These are phyloP conservation scores for Myiozetetes cayanensis DNA, from an alignment of 2,113 vertebrate species.

Conservation along the genomic window DNA sequence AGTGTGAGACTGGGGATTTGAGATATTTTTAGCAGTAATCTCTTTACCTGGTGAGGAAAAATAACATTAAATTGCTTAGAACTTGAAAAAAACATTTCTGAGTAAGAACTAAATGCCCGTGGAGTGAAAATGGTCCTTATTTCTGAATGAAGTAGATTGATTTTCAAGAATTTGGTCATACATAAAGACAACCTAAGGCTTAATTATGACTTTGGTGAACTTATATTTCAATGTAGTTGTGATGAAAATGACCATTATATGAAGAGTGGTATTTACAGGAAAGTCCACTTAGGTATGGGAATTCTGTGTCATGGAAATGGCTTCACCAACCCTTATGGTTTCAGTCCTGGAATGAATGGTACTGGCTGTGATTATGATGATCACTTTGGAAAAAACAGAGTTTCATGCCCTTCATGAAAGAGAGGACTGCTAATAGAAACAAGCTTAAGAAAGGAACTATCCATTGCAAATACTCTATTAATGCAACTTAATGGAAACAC, in stretches of 20 bases:
- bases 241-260: neutral
- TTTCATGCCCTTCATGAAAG: neutral
- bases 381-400: neutral
- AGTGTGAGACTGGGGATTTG: neutral
- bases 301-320: neutral
- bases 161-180: neutral
- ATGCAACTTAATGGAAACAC: neutral
- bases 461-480: neutral
- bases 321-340: neutral
- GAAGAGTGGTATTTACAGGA: neutral
- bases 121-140: neutral
- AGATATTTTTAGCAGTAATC: neutral
- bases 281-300: neutral
- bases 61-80: neutral
- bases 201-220: neutral
- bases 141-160: neutral
- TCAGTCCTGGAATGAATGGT: neutral
- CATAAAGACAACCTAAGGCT: neutral
- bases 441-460: neutral
- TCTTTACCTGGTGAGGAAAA: neutral
- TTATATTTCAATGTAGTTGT: neutral
- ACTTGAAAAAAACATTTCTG: neutral
- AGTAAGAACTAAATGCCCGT: neutral
- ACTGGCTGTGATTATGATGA: neutral
- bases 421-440: neutral